Base-by-base conservation (phyloP, 1,140 invertebrate genomes). In the Capitella teleta region DNA sequence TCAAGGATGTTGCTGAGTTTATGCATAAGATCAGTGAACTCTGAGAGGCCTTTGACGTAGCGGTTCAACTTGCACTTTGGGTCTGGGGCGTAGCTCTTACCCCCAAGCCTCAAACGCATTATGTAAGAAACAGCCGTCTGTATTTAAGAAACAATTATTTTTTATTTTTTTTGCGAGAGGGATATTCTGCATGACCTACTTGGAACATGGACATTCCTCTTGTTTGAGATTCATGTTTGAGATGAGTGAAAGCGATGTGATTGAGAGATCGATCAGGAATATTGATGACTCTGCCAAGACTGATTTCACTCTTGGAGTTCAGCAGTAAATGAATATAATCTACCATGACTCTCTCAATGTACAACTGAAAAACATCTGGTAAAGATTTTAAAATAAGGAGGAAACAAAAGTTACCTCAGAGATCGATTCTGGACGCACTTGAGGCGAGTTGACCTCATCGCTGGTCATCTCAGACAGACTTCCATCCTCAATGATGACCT, bases 121-220 rank as follows among this genome's bases (percentile, higher is more conserved):
- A 72, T 61, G 40, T 61, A 69, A 0, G 70, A 73, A 12, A 61
- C 36, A 23, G 60, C 58, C 14, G 58, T 64, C 67, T 70, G 48
- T 34, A 16, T 34, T 34, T 12, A 34, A 34, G 32, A 34, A 12
- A 34, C 32, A 34, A 12, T 34, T 10, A 12, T 16, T 16, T 1
- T n/a, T 41, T 8, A 41, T 41, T 41, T 41, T 10, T 41, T 41
- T n/a, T 41, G 19, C 12, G 10, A 10, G 10, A 41, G 12, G 1
- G 8, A 32, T 8, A 32, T 10, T 32, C n/a, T 10, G 8, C 8
- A 32, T 10, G n/a, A 45, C 36, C 52, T 41, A 72, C 70, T 60
- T 73, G 71, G 48, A 65, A 73, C 61, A 73, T 68, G 5, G 71
- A 62, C 53, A 72, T 59, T 5, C 63, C 62, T 49, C 61, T 67